These are phyloP conservation scores for Pristionchus arcanus DNA, from an alignment of 2,888 invertebrate species.

Conservation along the genomic window DNA sequence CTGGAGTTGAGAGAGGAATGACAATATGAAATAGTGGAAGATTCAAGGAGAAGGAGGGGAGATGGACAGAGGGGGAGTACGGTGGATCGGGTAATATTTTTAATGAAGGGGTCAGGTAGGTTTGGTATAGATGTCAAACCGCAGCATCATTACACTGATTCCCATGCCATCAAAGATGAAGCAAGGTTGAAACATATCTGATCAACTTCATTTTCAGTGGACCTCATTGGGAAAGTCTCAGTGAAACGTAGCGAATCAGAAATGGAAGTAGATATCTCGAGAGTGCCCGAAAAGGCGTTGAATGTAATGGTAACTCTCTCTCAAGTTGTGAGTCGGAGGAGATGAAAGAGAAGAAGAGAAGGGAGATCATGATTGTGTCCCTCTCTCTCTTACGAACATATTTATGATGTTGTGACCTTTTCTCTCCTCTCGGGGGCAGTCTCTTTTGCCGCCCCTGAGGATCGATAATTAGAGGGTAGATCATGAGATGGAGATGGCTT, in stretches of 20 bases:
- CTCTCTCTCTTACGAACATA: slow-evolving; percentile 21
- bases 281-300: not conserved
- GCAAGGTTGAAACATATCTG: not conserved
- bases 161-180: not conserved
- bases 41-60: slow-evolving; percentile 5
- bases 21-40: slow-evolving; percentile 50
- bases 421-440: no score
- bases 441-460: not conserved
- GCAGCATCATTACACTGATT: not conserved
- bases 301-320: not conserved
- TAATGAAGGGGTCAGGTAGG: not conserved
- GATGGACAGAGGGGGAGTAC: not conserved
- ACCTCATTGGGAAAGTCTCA: not conserved
- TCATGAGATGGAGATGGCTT: slow-evolving; percentile 26
- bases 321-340: slow-evolving; percentile 19
- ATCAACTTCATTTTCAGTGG: not conserved
- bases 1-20: slow-evolving; percentile 38
- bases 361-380: slow-evolving; percentile 27
- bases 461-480: slow-evolving; percentile 47
- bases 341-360: slow-evolving; percentile 1
- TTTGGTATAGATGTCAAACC: not conserved
- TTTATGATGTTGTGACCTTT: slow-evolving; percentile 42
- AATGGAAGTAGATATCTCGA: not conserved
- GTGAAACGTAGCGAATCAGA: not conserved
- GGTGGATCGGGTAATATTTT: not conserved